A percentile compares a stretch with the other conserved stretches of the same genome.
Conservation (phyloP, 2,797 vertebrate genomes). For the Enteromius trimaculatus region DNA sequence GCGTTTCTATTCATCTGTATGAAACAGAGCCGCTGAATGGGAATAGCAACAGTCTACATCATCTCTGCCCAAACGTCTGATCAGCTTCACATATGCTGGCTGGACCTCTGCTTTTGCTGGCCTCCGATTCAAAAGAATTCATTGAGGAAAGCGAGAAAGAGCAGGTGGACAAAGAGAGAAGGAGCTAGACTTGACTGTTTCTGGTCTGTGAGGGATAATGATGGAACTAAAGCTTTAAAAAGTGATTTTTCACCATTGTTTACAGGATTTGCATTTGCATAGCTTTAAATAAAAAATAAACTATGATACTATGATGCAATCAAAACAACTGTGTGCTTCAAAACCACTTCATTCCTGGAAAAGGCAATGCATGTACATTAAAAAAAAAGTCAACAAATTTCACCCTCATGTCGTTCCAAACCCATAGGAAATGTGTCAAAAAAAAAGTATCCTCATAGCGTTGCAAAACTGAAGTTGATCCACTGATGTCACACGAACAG, state of each 20-base stretch:
- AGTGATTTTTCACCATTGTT: background rate
- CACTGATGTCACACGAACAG: no score
- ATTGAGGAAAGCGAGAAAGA: constrained; percentile 24
- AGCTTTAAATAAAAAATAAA: background rate
- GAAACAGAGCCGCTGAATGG: constrained; percentile 53
- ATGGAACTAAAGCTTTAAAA: background rate
- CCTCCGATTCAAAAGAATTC: constrained; percentile 38
- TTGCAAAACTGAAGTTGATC: no score
- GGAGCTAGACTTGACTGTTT: background rate
- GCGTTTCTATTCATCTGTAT: constrained; percentile 40
- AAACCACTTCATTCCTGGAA: background rate
- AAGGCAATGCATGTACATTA: background rate
- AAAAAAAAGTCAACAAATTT: background rate
- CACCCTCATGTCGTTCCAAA: no score
- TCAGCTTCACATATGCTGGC: constrained; percentile 33
- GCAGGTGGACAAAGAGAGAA: constrained; percentile 40
- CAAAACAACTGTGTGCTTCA: background rate
- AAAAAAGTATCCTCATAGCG: no score
- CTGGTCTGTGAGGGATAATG: background rate
- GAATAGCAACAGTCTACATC: constrained; percentile 49
- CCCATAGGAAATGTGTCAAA: no score
- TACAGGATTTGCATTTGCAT: background rate
- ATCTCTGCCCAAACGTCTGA: constrained; percentile 33
- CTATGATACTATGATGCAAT: background rate
- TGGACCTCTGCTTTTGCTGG: constrained; percentile 49